Percentiles rank a stretch among this genome's conserved stretches.
These are phyloP conservation scores for Acromyrmex echinatior DNA, from an alignment of 1,140 invertebrate genomes.

Conservation along the genomic window DNA sequence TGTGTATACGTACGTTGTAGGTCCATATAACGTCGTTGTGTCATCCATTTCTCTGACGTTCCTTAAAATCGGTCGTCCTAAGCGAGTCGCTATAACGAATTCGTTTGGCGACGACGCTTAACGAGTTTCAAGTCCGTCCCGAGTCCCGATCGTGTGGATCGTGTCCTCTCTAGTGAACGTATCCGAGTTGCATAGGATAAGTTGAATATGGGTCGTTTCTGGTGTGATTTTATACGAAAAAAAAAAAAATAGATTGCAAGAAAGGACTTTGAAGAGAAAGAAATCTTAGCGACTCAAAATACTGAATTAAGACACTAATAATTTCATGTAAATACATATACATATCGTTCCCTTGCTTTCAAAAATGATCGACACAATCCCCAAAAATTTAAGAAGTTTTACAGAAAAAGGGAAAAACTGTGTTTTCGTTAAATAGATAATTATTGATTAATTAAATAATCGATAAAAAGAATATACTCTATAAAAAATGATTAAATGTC, in stretches of 20 bases:
- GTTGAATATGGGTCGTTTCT: not conserved
- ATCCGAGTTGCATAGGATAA: not conserved
- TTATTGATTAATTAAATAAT: too few species aligned
- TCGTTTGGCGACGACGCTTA: conserved; percentile 29
- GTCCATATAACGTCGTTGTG: conserved; percentile 4
- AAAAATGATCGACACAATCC: too few species aligned
- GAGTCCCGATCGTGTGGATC: conserved; percentile 3
- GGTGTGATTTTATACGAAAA: conserved; percentile 2
- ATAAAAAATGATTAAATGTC: too few species aligned
- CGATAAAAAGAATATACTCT: too few species aligned
- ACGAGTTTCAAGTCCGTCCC: not conserved
- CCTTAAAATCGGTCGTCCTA: conserved; percentile 46
- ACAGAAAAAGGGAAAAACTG: too few species aligned
- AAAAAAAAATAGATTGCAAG: not conserved
- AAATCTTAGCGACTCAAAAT: not conserved
- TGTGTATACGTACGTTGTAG: not conserved
- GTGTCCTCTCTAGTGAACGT: not conserved
- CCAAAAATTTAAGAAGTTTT: too few species aligned
- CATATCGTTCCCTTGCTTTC: not conserved
- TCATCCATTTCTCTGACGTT: conserved; percentile 46
- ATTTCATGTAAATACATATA: not conserved
- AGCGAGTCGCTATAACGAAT: conserved; percentile 40
- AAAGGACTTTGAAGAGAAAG: not conserved
- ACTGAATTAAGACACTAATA: not conserved
- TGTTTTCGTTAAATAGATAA: too few species aligned